Base-by-base conservation (phyloP, 2,797 vertebrate genomes). In the Centropyge bicolor region DNA sequence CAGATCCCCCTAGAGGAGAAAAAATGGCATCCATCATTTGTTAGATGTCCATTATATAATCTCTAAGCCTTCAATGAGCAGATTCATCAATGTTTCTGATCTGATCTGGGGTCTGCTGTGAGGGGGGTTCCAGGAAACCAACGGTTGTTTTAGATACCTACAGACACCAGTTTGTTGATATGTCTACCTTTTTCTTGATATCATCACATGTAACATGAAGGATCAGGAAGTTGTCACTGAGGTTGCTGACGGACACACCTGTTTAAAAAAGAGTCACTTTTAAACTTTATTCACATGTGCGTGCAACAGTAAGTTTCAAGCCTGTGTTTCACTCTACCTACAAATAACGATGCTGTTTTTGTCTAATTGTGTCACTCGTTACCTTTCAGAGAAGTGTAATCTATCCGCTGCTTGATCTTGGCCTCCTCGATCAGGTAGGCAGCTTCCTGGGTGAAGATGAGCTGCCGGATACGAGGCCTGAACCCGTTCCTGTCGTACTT, bases 401-500 rank as follows among this genome's bases (percentile, higher is more conserved):
- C 96, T 10, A 99, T 96, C 81, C 94, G 94, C 94, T 99, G 97
- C 88, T 99, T 99, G 94, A 99, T 92, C 92, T 97, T 99, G 91
- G 95, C 91, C 75, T 96, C 91, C 52, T 98, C 97, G 38, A 97
- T 95, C 87, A 99, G 87, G 0, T 97, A 98, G 0, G 95, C 95
- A 0, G 97, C 96, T n/a, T 93, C 86, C 73, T 95, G 95, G 36
- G 96, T 98, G 73, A 99, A 95, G 67, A 99, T 80, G 5, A 99
- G 96, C 62, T 97, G 96, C 68, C 98, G 85, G 14, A 93, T 93
- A 11, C 97, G 95, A 0, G 97, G 94, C 76, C 96, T 96, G 93
- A 98, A 99, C 7, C 97, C 97, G 0, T 97, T 98, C 84, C 97
- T 94, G 94, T 99, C 97, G 0, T 98, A 99, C 83, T 99, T 99